Conservation (phyloP, 30 jellyfish, hydroid and myxozoan species). For the Nemopilema nomurai region DNA sequence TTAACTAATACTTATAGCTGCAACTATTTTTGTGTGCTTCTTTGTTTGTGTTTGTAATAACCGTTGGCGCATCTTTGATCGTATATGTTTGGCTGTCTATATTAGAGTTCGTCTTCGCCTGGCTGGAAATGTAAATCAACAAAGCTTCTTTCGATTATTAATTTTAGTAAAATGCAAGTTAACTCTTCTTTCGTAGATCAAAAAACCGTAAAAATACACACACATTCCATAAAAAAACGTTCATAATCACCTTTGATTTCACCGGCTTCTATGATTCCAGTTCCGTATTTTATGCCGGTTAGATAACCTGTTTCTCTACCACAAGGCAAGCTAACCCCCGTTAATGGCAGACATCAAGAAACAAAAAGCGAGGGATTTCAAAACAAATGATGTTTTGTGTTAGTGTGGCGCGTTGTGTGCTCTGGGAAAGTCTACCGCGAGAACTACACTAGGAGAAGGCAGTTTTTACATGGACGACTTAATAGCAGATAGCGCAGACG, state of each 20-base stretch:
- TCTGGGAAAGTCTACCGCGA: not conserved
- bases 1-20: not conserved
- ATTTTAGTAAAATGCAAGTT: too few species aligned
- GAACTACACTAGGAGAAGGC: not conserved
- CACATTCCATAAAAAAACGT: too few species aligned
- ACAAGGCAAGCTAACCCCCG: slow-evolving; percentile 10
- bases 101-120: too few species aligned
- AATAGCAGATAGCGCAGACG: not conserved
- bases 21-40: too few species aligned
- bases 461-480: not conserved
- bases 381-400: slow-evolving; percentile 16
- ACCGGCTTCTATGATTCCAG: too few species aligned
- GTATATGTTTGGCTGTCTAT: not conserved
- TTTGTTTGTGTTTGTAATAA: too few species aligned
- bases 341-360: not conserved
- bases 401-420: slow-evolving; percentile 10
- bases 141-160: too few species aligned
- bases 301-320: slow-evolving; percentile 25
- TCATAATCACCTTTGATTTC: too few species aligned
- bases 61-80: not conserved
- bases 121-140: too few species aligned
- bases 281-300: slow-evolving; percentile 11
- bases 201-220: too few species aligned
- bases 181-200: too few species aligned
- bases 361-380: slow-evolving; percentile 49